These are phyloP conservation scores for Eilema sororculum DNA, from an alignment of 2,888 invertebrate species.

Conservation along the genomic window DNA sequence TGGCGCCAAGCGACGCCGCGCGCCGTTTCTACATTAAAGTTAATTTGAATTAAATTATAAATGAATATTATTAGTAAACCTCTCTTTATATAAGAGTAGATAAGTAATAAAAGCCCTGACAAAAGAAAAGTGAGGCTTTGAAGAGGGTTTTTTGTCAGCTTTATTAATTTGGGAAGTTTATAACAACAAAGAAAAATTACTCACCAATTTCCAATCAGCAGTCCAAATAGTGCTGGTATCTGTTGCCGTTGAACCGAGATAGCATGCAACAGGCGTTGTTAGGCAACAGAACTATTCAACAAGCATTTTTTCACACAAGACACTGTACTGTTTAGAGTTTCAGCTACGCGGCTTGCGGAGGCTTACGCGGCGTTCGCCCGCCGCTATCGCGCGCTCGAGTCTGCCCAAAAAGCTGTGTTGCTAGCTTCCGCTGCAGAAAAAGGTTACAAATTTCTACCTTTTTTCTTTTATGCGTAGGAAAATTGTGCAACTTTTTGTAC, in stretches of 20 bases:
- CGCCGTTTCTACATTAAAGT: neutral
- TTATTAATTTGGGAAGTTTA: constrained; percentile 14
- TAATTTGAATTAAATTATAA: neutral
- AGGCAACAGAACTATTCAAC: constrained; percentile 63
- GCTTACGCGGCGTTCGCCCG: constrained; percentile 78
- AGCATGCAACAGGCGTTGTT: constrained; percentile 70
- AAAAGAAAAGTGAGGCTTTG: neutral
- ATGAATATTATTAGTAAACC: too few relatives aligned
- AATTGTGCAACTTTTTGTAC: too few relatives aligned
- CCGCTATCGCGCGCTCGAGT: constrained; percentile 77
- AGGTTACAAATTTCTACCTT: neutral
- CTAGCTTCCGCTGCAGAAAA: constrained; percentile 33
- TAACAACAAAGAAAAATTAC: constrained; percentile 70
- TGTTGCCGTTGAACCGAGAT: constrained; percentile 43
- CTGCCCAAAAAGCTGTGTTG: constrained; percentile 67
- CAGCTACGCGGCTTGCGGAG: constrained; percentile 56
- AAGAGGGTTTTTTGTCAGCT: neutral
- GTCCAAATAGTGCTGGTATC: constrained; percentile 58
- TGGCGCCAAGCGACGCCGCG: neutral
- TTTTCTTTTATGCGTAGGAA: neutral
- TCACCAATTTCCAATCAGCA: constrained; percentile 65
- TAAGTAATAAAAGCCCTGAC: too few relatives aligned
- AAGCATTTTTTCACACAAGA: constrained; percentile 72
- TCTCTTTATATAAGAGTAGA: too few relatives aligned
- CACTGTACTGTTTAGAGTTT: constrained; percentile 62